Evolutionary conservation across 2,797 vertebrate species (phyloP).

Genomic region (Pseudochromis fuscus): DNA sequence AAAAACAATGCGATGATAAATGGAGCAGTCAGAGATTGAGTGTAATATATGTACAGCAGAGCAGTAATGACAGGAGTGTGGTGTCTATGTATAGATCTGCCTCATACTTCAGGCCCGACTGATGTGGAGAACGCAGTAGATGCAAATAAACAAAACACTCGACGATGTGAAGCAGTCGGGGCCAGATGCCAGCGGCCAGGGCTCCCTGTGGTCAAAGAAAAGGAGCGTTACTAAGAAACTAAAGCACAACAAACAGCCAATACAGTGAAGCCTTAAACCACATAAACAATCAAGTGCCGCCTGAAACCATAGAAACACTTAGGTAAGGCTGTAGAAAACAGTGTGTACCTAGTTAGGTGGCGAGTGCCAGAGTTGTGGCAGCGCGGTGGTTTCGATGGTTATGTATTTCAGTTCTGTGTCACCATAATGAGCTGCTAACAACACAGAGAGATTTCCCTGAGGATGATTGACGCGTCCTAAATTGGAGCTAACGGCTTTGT

Average conservation of each 20-base stretch:
- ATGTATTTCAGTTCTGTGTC: conserved; percentile 48
- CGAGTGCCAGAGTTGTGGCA: conserved; percentile 51
- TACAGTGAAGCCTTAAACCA: conserved; percentile 49
- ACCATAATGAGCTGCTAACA: conserved; percentile 59
- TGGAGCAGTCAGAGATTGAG: conserved; percentile 26
- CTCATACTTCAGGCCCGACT: conserved; percentile 31
- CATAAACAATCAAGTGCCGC: conserved; percentile 31
- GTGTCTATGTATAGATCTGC: conserved; percentile 56
- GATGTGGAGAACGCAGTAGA: conserved; percentile 47
- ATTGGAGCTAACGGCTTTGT: conserved; percentile 43
- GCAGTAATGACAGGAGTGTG: conserved; percentile 63
- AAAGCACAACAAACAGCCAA: conserved; percentile 49
- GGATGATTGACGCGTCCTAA: conserved; percentile 32
- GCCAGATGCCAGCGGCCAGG: conserved; percentile 7
- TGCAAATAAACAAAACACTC: conserved; percentile 61
- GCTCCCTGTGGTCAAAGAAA: conserved; percentile 39
- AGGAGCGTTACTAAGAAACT: conserved; percentile 46
- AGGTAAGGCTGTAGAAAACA: conserved; percentile 7
- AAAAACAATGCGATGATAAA: conserved; percentile 50
- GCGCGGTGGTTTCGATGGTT: conserved; percentile 44
- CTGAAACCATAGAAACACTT: conserved; percentile 45
- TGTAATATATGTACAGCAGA: conserved; percentile 35
- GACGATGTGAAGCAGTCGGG: conserved; percentile 18
- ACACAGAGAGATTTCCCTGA: conserved; percentile 16
- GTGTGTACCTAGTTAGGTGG: conserved; percentile 32